Evolutionary conservation across 2,888 invertebrate genomes (phyloP), one percentile per base, ranked within the genome.

Genomic region (Halictus quadricinctus): DNA sequence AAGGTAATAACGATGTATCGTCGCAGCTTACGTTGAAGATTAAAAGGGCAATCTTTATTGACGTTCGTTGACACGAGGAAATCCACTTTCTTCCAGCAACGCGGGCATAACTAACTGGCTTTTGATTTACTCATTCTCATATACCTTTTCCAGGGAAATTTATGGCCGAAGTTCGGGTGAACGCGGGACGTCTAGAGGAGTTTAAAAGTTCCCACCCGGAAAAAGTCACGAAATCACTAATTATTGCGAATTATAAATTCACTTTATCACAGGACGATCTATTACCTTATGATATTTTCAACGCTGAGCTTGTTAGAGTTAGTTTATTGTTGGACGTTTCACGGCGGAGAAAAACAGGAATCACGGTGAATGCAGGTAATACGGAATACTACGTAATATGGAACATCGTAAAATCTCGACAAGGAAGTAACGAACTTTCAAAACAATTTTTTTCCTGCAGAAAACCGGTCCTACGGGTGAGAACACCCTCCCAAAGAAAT

Each of bases 1-100:
- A 41, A 72, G 18, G 60, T 80, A 80, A 85, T 79, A 84, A 79
- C 84, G 76, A 83, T 79, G 76, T 83, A 84, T 84, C 79, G 84
- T 83, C 58, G 29, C 36, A 18, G n/a, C 43, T 64, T 36, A 43
- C n/a, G 25, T 36, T 7, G 36, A 48, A 69, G 58, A 80, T 77
- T 79, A 75, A 75, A 75, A 82, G 54, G 70, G 43, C 83, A 64
- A 83, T 66, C 64, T 83, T 83, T 64, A 78, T 81, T 43, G 76
- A 73, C 69, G 29, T 58, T 18, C 1, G 25, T 13, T n/a, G 48
- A 60, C 60, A 10, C 41, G n/a, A 70, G 70, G 43, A 43, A 70
- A 43, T 70, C 69, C 41, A 69, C 69, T 69, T 36, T 41, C 70
- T 70, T 70, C 12, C 70, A 13, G 12, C 13, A 1, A 6, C n/a